Evolutionary conservation across 2,797 vertebrate genomes (phyloP), one percentile per base, ranked within the genome.

Genomic region (Neoniphon sammara): DNA sequence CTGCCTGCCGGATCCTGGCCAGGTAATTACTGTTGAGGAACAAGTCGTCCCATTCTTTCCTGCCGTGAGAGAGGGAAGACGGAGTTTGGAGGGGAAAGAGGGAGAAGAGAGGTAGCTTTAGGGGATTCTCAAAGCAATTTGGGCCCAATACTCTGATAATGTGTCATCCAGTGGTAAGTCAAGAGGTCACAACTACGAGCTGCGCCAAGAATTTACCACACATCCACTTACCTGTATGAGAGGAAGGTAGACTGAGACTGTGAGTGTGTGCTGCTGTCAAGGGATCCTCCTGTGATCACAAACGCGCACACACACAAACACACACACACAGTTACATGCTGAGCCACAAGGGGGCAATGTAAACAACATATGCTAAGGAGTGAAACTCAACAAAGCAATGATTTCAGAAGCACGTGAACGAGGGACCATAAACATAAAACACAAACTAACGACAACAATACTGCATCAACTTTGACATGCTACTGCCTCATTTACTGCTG

Each of bases 1-100:
- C 97, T 84, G 97, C 95, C 94, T 97, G 97, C 90, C 96, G 95
- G 94, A 97, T 95, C 91, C 96, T 94, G 92, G 96, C 94, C 95
- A 97, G 95, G 94, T 98, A 99, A 95, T 98, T 99, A 94, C 95
- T 97, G 96, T 98, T 96, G 94, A 97, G 96, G 95, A 99, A 98
- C 90, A 98, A 94, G 91, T 98, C 96, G 90, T 99, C 96, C 97
- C 98, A 99, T 95, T 99, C 98, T 95, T 97, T 98, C 92, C 98
- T 99, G 93, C 17, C 63, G 10, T 90, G 84, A 36, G 27, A 31
- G 23, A 21, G 47, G 12, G 58, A 58, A 60, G 64, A 62, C 23
- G 54, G 66, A 27, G 25, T 27, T 27, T 27, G 25, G 25, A 80
- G 47, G 68, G 34, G 34, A 9, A 4, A 55, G 70, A 84, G 60